phyloP scores from a whole-genome alignment of 2,113 vertebrate genomes.

The Serinus canaria region DNA sequence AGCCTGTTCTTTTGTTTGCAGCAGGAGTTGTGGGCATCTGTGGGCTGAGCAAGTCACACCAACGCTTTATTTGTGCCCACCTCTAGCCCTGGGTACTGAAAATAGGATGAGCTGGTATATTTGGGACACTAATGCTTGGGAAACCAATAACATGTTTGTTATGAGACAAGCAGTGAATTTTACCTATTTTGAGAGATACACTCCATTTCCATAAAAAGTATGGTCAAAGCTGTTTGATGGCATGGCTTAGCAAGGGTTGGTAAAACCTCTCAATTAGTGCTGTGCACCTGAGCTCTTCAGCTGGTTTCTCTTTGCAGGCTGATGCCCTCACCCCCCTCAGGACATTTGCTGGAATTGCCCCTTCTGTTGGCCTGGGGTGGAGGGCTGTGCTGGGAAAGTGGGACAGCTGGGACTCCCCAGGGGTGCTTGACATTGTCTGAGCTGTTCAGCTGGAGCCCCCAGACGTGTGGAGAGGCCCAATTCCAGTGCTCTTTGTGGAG shows the following conservation, averaged over 20 bases:
- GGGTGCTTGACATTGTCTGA: too few relatives aligned
- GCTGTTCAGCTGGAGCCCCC: not conserved
- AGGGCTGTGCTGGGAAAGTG: not conserved
- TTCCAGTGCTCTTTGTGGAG: not conserved
- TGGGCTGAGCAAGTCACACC: not conserved
- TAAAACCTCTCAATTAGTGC: not conserved
- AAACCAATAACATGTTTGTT: not conserved
- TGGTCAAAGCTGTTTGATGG: not conserved
- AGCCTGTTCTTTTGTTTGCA: not conserved
- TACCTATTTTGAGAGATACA: not conserved
- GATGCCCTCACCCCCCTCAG: not conserved
- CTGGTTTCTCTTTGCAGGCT: not conserved
- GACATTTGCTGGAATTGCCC: too few relatives aligned
- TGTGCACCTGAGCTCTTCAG: not conserved
- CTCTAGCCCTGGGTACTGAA: too few relatives aligned
- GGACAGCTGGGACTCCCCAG: not conserved
- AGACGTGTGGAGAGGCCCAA: not conserved
- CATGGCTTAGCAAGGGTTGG: not conserved
- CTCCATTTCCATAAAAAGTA: not conserved
- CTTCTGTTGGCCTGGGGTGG: not conserved
- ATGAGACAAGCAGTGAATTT: not conserved
- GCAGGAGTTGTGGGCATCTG: rapidly evolving
- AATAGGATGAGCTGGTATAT: not conserved
- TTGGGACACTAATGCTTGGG: not conserved
- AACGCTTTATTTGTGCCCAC: not conserved